These are phyloP conservation scores for Mirounga angustirostris DNA, from an alignment of 2,113 vertebrate species.

Conservation along the genomic window DNA sequence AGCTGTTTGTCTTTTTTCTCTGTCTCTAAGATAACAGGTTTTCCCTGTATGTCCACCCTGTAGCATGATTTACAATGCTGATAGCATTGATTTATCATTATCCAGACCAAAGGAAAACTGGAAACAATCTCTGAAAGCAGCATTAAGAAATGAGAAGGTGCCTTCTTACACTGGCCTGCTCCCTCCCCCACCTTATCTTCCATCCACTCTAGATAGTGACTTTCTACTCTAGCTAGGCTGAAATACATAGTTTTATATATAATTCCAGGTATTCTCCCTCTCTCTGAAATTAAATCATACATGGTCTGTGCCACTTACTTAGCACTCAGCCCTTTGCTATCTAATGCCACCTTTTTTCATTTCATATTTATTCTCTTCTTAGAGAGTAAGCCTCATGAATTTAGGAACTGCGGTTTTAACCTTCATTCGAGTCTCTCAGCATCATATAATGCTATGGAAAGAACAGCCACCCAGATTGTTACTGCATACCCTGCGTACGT, in stretches of 20 bases:
- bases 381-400: neutral
- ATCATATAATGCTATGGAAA: neutral
- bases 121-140: neutral
- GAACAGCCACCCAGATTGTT: neutral
- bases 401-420: neutral
- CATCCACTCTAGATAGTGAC: neutral
- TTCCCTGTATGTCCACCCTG: neutral
- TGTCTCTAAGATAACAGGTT: neutral
- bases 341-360: neutral
- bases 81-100: constrained; percentile 38
- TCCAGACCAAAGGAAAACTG: neutral
- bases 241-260: neutral
- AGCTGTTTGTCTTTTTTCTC: neutral
- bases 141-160: neutral
- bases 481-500: neutral
- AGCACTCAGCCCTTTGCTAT: neutral
- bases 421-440: neutral
- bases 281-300: constrained; percentile 37
- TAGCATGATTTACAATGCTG: neutral
- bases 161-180: neutral
- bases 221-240: neutral
- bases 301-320: neutral
- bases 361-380: constrained; percentile 32
- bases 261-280: neutral
- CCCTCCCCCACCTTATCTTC: neutral